These are phyloP conservation scores for Xiphias gladius DNA, from an alignment of 2,113 vertebrate genomes.

Conservation along the genomic window DNA sequence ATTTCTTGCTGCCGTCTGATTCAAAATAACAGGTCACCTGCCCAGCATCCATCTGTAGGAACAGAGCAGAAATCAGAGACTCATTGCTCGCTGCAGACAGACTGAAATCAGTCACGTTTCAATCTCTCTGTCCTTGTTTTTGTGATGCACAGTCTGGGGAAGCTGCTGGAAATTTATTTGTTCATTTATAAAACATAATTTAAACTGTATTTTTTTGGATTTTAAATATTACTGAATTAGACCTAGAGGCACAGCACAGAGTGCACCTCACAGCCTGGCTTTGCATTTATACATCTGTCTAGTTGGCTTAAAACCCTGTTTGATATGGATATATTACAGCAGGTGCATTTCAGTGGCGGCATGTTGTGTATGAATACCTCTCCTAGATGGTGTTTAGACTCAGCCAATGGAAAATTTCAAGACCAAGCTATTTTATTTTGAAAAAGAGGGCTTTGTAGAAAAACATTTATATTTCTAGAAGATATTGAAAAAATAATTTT, in stretches of 20 bases:
- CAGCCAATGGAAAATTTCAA: constrained; percentile 14
- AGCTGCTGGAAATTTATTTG: neutral
- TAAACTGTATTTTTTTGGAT: constrained; percentile 4
- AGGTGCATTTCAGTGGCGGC: constrained; percentile 16
- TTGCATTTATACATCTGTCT: constrained; percentile 1
- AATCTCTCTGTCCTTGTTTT: neutral
- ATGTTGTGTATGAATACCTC: neutral
- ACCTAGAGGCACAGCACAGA: constrained; percentile 6
- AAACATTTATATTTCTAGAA: neutral
- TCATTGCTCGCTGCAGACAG: neutral
- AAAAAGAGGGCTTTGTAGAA: neutral
- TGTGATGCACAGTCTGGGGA: constrained; percentile 3
- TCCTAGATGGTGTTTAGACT: neutral
- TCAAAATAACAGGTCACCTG: constrained; percentile 27
- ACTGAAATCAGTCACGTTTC: constrained; percentile 41
- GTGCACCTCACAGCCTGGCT: neutral
- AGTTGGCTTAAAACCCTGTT: neutral
- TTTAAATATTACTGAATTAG: constrained; percentile 8
- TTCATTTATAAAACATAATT: neutral
- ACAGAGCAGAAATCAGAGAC: neutral
- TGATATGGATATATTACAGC: constrained; percentile 31
- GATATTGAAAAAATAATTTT: neutral
- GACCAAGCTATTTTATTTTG: neutral
- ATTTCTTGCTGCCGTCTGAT: constrained; percentile 25
- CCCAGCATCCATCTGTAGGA: constrained; percentile 5